Percentiles rank a stretch among this genome's conserved stretches.
phyloP scores from a whole-genome alignment of 1,140 invertebrate species.

The Drosophila carrolli region DNA sequence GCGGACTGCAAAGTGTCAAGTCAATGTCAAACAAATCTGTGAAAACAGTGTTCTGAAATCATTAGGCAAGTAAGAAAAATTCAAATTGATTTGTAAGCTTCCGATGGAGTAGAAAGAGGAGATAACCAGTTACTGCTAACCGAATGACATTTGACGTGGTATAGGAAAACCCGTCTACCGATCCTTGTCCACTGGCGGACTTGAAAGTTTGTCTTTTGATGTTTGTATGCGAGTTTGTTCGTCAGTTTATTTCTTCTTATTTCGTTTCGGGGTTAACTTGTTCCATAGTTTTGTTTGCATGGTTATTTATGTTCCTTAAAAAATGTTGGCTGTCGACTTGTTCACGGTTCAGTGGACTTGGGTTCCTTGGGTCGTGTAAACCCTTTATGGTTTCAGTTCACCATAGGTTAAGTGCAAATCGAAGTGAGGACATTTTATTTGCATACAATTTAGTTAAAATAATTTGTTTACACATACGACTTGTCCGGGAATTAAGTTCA shows the following conservation, averaged over 20 bases:
- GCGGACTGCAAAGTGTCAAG: constrained; percentile 57
- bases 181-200: constrained; percentile 46
- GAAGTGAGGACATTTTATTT: constrained; percentile 35
- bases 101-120: constrained; percentile 16
- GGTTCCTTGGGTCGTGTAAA: constrained; percentile 17
- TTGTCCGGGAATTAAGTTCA: constrained; percentile 16
- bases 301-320: constrained; percentile 35
- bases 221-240: constrained; percentile 38
- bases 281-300: constrained; percentile 50
- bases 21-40: constrained; percentile 75
- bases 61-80: constrained; percentile 23
- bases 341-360: constrained; percentile 47
- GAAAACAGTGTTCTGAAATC: constrained; percentile 38
- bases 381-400: constrained; percentile 13
- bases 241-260: constrained; percentile 27
- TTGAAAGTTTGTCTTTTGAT: constrained; percentile 58
- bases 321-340: constrained; percentile 51
- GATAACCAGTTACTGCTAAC: constrained; percentile 49
- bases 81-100: constrained; percentile 70
- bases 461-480: constrained; percentile 39
- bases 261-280: constrained; percentile 57
- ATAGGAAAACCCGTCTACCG: constrained; percentile 8
- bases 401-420: constrained; percentile 40
- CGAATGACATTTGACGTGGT: constrained; percentile 42
- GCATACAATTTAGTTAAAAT: constrained; percentile 42